These are phyloP conservation scores for Cavia porcellus DNA, from an alignment of 2,113 vertebrate genomes.

Conservation along the genomic window DNA sequence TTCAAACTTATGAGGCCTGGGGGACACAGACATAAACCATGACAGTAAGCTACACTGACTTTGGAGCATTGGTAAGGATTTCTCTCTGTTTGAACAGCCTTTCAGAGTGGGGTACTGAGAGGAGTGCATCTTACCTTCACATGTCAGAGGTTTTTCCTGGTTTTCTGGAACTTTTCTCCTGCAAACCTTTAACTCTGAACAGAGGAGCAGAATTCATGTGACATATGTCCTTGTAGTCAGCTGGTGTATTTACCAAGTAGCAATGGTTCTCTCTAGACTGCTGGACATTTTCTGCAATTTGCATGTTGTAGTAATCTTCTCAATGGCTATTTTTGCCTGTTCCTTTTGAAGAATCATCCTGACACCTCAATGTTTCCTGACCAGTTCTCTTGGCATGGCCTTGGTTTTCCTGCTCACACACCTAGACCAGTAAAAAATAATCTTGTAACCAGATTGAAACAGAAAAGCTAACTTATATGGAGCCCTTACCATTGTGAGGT, in stretches of 20 bases:
- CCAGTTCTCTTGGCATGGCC: not conserved
- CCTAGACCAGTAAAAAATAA: not conserved
- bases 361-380: not conserved
- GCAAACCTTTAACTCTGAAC: not conserved
- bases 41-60: too few relatives aligned
- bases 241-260: not conserved
- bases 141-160: not conserved
- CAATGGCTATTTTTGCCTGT: not conserved
- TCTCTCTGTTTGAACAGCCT: too few relatives aligned
- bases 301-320: not conserved
- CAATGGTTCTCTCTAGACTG: not conserved
- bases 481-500: not conserved
- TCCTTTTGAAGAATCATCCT: not conserved
- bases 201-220: not conserved
- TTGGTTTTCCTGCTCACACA: not conserved
- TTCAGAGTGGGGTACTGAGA: not conserved
- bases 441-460: not conserved
- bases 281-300: not conserved
- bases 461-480: not conserved
- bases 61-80: not conserved
- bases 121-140: fast-evolving
- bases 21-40: too few relatives aligned
- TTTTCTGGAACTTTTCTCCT: not conserved
- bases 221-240: not conserved
- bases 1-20: too few relatives aligned